These are phyloP conservation scores for Sturnus vulgaris DNA, from an alignment of 2,113 vertebrate species.

Conservation along the genomic window DNA sequence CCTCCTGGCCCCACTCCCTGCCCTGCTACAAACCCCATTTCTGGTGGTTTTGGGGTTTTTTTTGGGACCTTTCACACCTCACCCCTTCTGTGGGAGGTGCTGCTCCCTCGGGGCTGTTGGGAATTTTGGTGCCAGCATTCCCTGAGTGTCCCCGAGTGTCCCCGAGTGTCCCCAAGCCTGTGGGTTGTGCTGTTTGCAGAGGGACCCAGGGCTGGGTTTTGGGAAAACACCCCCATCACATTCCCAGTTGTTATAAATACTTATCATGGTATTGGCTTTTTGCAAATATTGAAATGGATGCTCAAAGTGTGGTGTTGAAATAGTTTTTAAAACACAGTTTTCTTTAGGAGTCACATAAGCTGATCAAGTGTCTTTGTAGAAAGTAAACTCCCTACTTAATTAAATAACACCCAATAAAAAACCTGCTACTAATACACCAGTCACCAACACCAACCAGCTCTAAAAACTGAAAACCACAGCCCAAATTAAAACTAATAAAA, in stretches of 20 bases:
- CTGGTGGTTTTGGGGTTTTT: neutral
- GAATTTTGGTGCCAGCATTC: rapidly evolving
- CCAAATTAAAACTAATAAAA: too few species aligned
- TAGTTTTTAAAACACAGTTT: too few species aligned
- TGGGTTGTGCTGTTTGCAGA: neutral
- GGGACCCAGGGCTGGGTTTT: rapidly evolving
- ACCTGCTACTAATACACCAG: too few species aligned
- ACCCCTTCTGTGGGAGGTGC: rapidly evolving
- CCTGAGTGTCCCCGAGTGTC: neutral
- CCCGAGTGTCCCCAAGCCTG: neutral
- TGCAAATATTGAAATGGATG: too few species aligned
- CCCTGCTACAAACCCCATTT: neutral
- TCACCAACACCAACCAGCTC: too few species aligned
- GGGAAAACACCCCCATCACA: neutral
- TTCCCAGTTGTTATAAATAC: neutral
- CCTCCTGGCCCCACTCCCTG: neutral
- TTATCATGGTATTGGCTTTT: too few species aligned
- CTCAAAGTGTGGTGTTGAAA: too few species aligned
- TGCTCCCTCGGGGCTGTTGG: rapidly evolving
- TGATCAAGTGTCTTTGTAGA: too few species aligned
- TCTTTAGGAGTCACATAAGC: too few species aligned
- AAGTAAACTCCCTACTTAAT: too few species aligned
- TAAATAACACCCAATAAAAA: too few species aligned
- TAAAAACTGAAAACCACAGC: too few species aligned
- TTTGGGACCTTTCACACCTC: neutral